Evolutionary conservation across 1,140 invertebrate species (phyloP).

Genomic region (Brachionus rotundiformis): DNA sequence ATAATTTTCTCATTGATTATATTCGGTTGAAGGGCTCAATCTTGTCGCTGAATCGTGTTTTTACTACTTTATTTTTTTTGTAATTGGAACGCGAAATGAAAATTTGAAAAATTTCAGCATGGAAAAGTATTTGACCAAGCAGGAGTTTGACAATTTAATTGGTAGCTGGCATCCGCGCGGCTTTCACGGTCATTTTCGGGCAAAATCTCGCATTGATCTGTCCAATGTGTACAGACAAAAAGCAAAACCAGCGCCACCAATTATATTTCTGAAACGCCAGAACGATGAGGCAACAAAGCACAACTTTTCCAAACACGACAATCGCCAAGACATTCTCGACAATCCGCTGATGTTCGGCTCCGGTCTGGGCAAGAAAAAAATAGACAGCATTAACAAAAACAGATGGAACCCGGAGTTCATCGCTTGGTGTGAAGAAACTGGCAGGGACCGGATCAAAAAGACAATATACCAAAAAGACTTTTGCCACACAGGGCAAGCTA

Average conservation of each 20-base stretch:
- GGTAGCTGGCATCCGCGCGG: constrained; percentile 21
- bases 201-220: constrained; percentile 40
- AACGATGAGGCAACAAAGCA: constrained; percentile 26
- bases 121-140: constrained; percentile 39
- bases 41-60: not conserved
- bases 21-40: constrained; percentile 11
- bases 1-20: constrained; percentile 3
- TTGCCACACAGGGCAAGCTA: not conserved
- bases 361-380: constrained; percentile 44
- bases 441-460: constrained; percentile 28
- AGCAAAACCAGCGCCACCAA: constrained; percentile 21
- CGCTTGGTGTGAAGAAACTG: constrained; percentile 15
- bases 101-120: not conserved
- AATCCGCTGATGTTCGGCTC: constrained; percentile 36
- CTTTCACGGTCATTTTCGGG: constrained; percentile 42
- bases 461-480: constrained; percentile 36
- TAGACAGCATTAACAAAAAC: constrained; percentile 41
- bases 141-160: constrained; percentile 19
- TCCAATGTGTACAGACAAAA: constrained; percentile 23
- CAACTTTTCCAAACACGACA: constrained; percentile 49
- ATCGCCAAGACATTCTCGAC: constrained; percentile 21
- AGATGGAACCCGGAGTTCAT: constrained; percentile 51
- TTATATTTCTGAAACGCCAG: constrained; percentile 28
- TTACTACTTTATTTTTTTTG: constrained; percentile 1
- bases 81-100: not conserved